phyloP scores from a whole-genome alignment of 2,888 invertebrate genomes.

The Cantharis lateralis region DNA sequence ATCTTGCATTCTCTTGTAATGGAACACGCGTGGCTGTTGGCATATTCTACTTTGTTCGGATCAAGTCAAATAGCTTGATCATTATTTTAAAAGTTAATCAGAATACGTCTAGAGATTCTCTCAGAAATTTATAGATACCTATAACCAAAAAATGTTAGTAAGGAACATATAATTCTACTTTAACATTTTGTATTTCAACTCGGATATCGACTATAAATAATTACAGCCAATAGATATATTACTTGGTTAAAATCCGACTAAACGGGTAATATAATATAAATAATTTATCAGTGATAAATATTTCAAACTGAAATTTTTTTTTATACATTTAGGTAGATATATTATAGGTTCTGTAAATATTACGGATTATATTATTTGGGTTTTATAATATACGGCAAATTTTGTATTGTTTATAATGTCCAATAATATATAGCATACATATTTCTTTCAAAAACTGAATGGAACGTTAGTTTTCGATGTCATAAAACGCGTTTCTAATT shows the following conservation, averaged over 20 bases:
- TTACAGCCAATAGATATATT: not conserved
- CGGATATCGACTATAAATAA: not conserved
- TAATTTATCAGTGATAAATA: not conserved
- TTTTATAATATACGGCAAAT: not conserved
- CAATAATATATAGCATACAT: not conserved
- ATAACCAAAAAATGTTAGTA: not conserved
- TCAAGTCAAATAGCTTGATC: not conserved
- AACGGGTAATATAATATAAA: not conserved
- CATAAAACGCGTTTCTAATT: not conserved
- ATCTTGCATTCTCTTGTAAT: too few relatives aligned
- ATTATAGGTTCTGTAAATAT: not conserved
- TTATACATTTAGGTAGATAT: not conserved
- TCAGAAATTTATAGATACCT: not conserved
- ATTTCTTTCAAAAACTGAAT: not conserved
- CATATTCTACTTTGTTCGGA: not conserved
- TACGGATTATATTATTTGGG: not conserved
- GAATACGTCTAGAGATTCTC: not conserved
- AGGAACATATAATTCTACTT: not conserved
- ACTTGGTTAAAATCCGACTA: not conserved
- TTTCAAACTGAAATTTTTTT: not conserved
- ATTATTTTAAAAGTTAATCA: not conserved
- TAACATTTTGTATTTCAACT: not conserved
- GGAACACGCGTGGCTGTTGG: not conserved
- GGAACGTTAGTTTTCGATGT: constrained; percentile 1
- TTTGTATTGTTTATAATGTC: not conserved